Conservation (phyloP, 2,888 invertebrate species). For the Dioctria linearis region DNA sequence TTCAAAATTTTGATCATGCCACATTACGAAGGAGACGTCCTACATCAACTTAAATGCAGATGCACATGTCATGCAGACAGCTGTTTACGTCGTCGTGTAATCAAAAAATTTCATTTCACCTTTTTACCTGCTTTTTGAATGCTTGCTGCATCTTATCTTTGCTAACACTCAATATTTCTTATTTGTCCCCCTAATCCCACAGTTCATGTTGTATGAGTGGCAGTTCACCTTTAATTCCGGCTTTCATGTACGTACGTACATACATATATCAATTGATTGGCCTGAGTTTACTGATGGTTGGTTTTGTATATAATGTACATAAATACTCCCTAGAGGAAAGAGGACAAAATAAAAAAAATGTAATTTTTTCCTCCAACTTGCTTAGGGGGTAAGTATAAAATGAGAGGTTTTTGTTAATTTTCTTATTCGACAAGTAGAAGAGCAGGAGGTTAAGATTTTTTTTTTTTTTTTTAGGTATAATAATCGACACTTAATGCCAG, state of each 20-base stretch:
- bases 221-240: conserved; percentile 37
- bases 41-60: conserved; percentile 33
- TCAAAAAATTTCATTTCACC: conserved; percentile 46
- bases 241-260: not conserved
- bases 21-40: not conserved
- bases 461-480: not conserved
- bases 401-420: conserved; percentile 6
- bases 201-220: conserved; percentile 19
- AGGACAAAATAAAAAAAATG: not conserved
- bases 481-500: conserved; percentile 4
- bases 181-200: conserved; percentile 28
- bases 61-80: conserved; percentile 53
- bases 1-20: conserved; percentile 8
- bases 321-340: not conserved
- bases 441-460: not conserved
- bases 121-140: conserved; percentile 40
- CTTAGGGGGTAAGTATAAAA: not conserved
- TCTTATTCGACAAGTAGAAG: not conserved
- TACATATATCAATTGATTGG: too few relatives aligned
- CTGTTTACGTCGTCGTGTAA: conserved; percentile 36
- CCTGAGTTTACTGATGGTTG: too few relatives aligned
- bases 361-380: not conserved
- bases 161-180: conserved; percentile 11
- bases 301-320: not conserved
- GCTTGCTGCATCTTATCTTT: conserved; percentile 5